These are phyloP conservation scores for Mystacides longicornis DNA, from an alignment of 2,888 invertebrate species.

Conservation along the genomic window DNA sequence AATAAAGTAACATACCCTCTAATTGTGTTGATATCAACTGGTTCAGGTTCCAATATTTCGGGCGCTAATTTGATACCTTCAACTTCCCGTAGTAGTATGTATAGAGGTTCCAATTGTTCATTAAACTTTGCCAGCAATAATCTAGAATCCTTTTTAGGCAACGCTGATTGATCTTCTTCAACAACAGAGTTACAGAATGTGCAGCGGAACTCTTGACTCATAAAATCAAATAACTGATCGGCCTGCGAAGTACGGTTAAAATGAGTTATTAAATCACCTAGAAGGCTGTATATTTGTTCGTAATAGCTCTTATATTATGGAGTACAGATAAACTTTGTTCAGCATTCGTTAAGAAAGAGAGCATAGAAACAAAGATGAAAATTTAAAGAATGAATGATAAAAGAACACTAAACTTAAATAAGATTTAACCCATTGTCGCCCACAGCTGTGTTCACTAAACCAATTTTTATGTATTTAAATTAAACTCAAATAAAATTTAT, in stretches of 20 bases:
- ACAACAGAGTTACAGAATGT: constrained; percentile 85
- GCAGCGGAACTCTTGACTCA: constrained; percentile 79
- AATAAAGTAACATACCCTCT: constrained; percentile 51
- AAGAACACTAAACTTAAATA: no score
- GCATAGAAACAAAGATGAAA: no score
- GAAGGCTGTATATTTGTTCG: no score
- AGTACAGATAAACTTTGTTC: no score
- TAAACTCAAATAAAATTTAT: no score
- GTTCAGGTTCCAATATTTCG: constrained; percentile 91
- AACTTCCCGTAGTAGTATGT: constrained; percentile 79
- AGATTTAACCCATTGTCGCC: no score
- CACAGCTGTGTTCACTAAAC: no score
- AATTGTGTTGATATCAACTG: constrained; percentile 80
- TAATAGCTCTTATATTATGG: no score
- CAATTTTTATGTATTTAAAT: no score
- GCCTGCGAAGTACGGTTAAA: constrained; percentile 51
- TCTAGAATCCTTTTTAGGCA: constrained; percentile 89
- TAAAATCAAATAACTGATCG: constrained; percentile 80
- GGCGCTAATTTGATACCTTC: constrained; percentile 90
- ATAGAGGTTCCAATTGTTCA: constrained; percentile 89
- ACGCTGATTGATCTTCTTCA: constrained; percentile 88
- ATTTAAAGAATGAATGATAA: no score
- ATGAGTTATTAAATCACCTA: no score
- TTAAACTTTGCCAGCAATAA: constrained; percentile 87
- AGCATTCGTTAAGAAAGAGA: no score